These are phyloP conservation scores for Hesperophylax magnus DNA, from an alignment of 1,140 invertebrate species.

Conservation along the genomic window DNA sequence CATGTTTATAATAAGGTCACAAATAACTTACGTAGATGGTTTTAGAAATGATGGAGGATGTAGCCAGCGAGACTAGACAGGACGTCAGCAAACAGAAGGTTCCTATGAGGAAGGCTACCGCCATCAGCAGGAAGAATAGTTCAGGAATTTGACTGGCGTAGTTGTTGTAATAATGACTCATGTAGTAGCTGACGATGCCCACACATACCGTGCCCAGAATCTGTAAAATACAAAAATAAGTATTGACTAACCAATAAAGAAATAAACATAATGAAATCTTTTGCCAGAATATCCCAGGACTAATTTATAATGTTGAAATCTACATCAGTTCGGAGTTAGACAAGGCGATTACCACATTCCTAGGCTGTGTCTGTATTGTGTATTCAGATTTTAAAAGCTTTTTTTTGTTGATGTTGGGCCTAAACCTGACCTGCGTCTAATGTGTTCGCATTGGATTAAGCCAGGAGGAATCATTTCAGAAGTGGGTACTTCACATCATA, in stretches of 20 bases:
- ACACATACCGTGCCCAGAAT: slow-evolving; percentile 81
- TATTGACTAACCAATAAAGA: neutral
- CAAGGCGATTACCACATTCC: too few species aligned
- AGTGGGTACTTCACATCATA: too few species aligned
- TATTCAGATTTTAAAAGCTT: too few species aligned
- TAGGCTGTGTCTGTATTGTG: too few species aligned
- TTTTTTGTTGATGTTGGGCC: too few species aligned
- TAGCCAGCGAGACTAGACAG: slow-evolving; percentile 81
- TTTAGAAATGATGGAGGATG: slow-evolving; percentile 85
- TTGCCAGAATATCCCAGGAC: neutral
- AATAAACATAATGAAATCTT: neutral
- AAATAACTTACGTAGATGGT: slow-evolving; percentile 84
- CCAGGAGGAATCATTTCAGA: too few species aligned
- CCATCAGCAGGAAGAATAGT: slow-evolving; percentile 82
- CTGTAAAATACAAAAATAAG: slow-evolving; percentile 68
- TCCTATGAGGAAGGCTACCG: slow-evolving; percentile 82
- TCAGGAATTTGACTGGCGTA: slow-evolving; percentile 67
- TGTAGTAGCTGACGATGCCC: slow-evolving; percentile 77
- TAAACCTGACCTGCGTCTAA: too few species aligned
- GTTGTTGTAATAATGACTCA: slow-evolving; percentile 61
- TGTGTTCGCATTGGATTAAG: too few species aligned
- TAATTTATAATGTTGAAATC: neutral
- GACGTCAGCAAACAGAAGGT: slow-evolving; percentile 82
- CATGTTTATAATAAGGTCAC: too few species aligned
- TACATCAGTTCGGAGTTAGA: neutral